A percentile compares a stretch with the other conserved stretches of the same genome.
Evolutionary conservation across 1,140 invertebrate species (phyloP).

Genomic region (Drosophila fuyamai): DNA sequence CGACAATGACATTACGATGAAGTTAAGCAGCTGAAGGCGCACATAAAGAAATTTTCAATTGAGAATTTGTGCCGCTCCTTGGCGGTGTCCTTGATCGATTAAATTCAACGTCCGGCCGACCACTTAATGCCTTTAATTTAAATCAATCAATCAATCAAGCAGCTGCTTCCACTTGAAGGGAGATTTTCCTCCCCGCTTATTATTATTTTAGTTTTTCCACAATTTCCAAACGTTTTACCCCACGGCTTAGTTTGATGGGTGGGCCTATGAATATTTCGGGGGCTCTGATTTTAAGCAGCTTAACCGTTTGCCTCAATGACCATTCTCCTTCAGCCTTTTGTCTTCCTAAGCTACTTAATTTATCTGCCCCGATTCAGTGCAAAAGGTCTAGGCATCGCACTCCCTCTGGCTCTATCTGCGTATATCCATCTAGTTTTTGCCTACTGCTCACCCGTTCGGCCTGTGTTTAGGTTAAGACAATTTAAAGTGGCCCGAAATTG

Average conservation of each 20-base stretch:
- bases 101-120: constrained; percentile 64
- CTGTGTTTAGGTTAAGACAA: constrained; percentile 46
- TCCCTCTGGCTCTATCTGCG: not conserved
- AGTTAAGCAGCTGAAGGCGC: constrained; percentile 65
- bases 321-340: constrained; percentile 43
- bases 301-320: constrained; percentile 58
- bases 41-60: constrained; percentile 82
- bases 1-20: constrained; percentile 80
- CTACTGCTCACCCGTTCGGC: not conserved
- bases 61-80: constrained; percentile 34
- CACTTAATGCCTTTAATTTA: constrained; percentile 81
- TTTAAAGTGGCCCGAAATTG: constrained; percentile 65
- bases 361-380: constrained; percentile 59
- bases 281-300: constrained; percentile 69
- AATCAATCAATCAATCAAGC: constrained; percentile 80
- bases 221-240: constrained; percentile 18
- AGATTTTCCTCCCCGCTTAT: constrained; percentile 20
- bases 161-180: constrained; percentile 47
- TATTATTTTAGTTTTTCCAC: constrained; percentile 59
- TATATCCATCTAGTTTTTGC: constrained; percentile 13
- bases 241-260: constrained; percentile 35
- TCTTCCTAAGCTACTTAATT: constrained; percentile 77
- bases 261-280: constrained; percentile 17
- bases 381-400: constrained; percentile 7
- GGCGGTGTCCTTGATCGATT: constrained; percentile 65